Evolutionary conservation across 1,140 invertebrate genomes (phyloP).

Genomic region (Tachypleus tridentatus): DNA sequence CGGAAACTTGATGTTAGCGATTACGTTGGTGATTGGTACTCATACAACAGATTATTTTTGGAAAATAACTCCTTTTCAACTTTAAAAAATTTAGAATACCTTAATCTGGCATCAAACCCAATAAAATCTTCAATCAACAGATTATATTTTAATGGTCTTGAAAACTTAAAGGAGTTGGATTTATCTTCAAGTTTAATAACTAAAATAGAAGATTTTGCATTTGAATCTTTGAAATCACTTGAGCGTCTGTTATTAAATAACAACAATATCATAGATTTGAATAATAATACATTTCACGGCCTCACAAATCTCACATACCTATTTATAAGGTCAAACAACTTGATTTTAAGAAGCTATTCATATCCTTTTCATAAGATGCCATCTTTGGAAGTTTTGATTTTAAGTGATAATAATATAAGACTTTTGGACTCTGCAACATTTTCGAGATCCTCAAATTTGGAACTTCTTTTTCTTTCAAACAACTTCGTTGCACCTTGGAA

Average conservation of each 20-base stretch:
- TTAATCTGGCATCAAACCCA: not conserved
- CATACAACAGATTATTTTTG: not conserved
- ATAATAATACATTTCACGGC: conserved; percentile 7
- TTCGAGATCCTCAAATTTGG: conserved; percentile 30
- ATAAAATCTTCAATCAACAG: not conserved
- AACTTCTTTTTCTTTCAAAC: conserved; percentile 25
- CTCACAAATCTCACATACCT: conserved; percentile 5
- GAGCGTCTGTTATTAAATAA: not conserved
- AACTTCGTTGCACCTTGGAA: conserved; percentile 12
- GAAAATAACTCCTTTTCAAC: not conserved
- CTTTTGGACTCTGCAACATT: conserved; percentile 40
- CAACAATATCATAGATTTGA: conserved; percentile 3
- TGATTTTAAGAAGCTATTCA: not conserved
- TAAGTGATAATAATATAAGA: conserved; percentile 38
- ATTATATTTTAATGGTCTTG: conserved; percentile 30
- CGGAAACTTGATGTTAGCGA: not conserved
- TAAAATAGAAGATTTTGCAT: conserved; percentile 10
- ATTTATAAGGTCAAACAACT: not conserved
- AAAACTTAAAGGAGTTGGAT: not conserved
- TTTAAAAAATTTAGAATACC: not conserved
- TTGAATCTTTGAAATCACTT: conserved; percentile 8
- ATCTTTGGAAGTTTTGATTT: conserved; percentile 35
- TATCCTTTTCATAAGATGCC: conserved; percentile 29
- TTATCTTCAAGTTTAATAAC: not conserved
- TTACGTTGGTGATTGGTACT: not conserved